phyloP scores from a whole-genome alignment of 2,888 invertebrate genomes.

The Ernsta delagoae region DNA sequence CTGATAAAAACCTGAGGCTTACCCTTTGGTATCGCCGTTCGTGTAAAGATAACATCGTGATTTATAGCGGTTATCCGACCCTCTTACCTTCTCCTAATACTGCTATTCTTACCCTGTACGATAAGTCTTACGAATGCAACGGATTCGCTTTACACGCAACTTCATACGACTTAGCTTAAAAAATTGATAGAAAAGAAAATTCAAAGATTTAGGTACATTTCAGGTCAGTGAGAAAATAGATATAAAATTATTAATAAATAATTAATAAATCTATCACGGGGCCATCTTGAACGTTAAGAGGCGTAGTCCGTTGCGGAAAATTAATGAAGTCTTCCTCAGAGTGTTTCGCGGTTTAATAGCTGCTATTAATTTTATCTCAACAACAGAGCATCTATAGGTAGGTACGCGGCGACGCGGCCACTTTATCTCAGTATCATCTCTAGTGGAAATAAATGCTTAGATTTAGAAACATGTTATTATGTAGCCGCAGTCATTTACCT shows the following conservation, averaged over 20 bases:
- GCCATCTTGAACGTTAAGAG: constrained; percentile 71
- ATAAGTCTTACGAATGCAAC: no score
- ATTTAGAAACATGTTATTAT: constrained; percentile 38
- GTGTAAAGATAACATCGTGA: no score
- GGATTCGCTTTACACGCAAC: no score
- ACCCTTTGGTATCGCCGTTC: no score
- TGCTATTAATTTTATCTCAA: constrained; percentile 81
- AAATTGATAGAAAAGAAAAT: no score
- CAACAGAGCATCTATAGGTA: constrained; percentile 60
- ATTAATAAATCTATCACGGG: constrained; percentile 78
- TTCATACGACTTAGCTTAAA: no score
- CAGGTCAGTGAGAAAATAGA: constrained; percentile 25
- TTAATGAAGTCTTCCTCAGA: constrained; percentile 81
- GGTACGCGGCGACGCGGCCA: constrained; percentile 43
- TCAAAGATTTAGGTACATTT: background rate
- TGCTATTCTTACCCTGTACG: no score
- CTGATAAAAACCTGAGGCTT: no score
- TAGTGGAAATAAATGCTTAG: constrained; percentile 52
- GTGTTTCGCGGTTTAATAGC: constrained; percentile 79
- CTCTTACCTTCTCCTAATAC: no score
- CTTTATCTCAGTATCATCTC: constrained; percentile 45
- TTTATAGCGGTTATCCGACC: no score
- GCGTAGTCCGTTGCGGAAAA: constrained; percentile 73
- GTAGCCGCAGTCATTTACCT: constrained; percentile 19
- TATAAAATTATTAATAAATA: constrained; percentile 41